Percentiles rank a stretch among this genome's conserved stretches.
Conservation (phyloP, 2,113 vertebrate genomes). For the Saccopteryx bilineata region DNA sequence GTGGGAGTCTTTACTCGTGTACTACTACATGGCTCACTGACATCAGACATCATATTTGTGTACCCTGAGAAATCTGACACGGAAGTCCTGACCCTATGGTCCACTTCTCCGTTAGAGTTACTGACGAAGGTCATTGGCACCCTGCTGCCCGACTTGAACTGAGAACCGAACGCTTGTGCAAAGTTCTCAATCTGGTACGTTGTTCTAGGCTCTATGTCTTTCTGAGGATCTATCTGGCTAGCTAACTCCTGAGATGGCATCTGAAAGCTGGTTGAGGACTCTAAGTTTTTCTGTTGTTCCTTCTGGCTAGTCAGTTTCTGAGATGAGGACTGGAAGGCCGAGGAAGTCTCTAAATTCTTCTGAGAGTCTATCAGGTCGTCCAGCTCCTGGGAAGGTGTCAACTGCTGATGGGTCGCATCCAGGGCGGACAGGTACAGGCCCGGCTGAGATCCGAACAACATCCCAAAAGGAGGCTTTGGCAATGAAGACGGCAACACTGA, state of each 20-base stretch:
- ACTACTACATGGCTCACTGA: conserved; percentile 98
- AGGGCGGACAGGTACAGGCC: conserved; percentile 96
- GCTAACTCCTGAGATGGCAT: conserved; percentile 95
- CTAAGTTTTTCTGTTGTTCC: conserved; percentile 94
- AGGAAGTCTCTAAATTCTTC: conserved; percentile 92
- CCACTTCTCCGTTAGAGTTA: conserved; percentile 95
- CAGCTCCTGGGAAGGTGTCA: conserved; percentile 99
- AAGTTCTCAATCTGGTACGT: conserved; percentile 99
- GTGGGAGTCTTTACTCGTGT: conserved; percentile 99
- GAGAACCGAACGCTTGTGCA: conserved; percentile 99
- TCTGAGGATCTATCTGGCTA: conserved; percentile 94
- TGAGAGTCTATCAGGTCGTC: conserved; percentile 98
- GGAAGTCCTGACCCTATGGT: conserved; percentile 98
- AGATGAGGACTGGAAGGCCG: conserved; percentile 94
- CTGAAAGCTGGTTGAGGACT: conserved; percentile 93
- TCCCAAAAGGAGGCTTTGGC: conserved; percentile 97
- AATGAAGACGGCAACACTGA: conserved; percentile 96
- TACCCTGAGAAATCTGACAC: conserved; percentile 99
- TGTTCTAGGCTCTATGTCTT: conserved; percentile 93
- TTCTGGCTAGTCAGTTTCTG: conserved; percentile 96
- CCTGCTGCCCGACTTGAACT: conserved; percentile 98
- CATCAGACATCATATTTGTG: conserved; percentile 99
- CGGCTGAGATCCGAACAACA: conserved; percentile 96
- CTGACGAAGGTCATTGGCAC: conserved; percentile 96
- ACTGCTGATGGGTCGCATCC: conserved; percentile 97